phyloP scores from a whole-genome alignment of 2,797 vertebrate genomes.

The Salmo trutta region DNA sequence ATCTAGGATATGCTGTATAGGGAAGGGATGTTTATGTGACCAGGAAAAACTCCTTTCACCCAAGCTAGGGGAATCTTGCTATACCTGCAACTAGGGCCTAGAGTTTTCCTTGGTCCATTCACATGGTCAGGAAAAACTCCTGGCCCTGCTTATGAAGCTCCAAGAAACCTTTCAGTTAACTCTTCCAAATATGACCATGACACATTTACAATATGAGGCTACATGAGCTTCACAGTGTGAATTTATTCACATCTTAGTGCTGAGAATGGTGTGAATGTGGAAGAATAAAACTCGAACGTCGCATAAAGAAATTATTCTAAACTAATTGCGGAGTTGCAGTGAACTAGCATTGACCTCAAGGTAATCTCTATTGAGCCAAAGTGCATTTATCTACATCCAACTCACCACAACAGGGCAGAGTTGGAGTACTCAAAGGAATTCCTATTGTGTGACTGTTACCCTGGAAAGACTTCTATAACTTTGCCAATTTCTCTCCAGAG shows the following conservation, averaged over 20 bases:
- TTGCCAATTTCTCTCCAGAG: background rate
- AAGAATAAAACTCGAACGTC: background rate
- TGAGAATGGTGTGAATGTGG: background rate
- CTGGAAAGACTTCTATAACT: background rate
- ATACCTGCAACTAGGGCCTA: too few relatives aligned
- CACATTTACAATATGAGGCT: too few relatives aligned
- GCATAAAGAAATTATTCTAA: background rate
- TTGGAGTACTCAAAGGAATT: background rate
- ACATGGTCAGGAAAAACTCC: too few relatives aligned
- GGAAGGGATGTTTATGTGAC: too few relatives aligned
- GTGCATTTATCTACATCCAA: background rate
- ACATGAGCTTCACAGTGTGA: too few relatives aligned
- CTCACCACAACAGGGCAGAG: background rate
- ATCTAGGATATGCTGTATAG: too few relatives aligned
- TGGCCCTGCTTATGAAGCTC: too few relatives aligned
- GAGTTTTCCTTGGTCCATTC: too few relatives aligned
- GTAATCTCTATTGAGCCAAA: background rate
- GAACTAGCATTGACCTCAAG: background rate
- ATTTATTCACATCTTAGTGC: background rate
- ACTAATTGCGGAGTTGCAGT: background rate
- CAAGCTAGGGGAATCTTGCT: too few relatives aligned
- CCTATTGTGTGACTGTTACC: background rate
- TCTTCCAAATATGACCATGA: too few relatives aligned
- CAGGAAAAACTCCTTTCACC: too few relatives aligned
- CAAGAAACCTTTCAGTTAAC: too few relatives aligned